A percentile compares a stretch with the other conserved stretches of the same genome.
Evolutionary conservation across 2,888 invertebrate genomes (phyloP).

Genomic region (Drosophila lacicola): DNA sequence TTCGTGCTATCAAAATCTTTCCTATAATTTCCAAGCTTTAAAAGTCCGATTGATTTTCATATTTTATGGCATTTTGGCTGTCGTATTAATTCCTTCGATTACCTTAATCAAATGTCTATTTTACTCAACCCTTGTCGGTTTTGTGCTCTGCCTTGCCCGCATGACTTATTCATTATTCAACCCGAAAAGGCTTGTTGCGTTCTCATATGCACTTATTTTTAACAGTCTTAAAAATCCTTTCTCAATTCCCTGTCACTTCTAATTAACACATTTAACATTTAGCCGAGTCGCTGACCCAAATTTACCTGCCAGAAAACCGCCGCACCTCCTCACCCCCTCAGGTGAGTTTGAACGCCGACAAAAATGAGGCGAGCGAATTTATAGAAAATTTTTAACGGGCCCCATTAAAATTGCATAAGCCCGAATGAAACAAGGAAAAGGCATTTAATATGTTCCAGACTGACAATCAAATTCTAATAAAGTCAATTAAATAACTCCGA

Average conservation of each 20-base stretch:
- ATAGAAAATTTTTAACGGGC: conserved; percentile 50
- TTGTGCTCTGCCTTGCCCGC: not conserved
- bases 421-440: conserved; percentile 64
- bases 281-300: conserved; percentile 39
- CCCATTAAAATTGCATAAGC: conserved; percentile 64
- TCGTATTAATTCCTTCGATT: too few species aligned
- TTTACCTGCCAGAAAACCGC: conserved; percentile 13
- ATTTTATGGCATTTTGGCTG: too few species aligned
- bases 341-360: too few species aligned
- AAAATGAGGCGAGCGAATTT: conserved; percentile 1
- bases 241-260: conserved; percentile 46
- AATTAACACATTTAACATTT: conserved; percentile 44
- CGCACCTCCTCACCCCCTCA: too few species aligned
- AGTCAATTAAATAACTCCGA: conserved; percentile 62
- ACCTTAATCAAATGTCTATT: too few species aligned
- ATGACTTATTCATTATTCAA: not conserved
- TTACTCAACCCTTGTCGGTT: too few species aligned
- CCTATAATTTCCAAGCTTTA: too few species aligned
- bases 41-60: too few species aligned
- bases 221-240: conserved; percentile 38
- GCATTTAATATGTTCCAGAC: conserved; percentile 57
- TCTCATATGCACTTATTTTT: conserved; percentile 1
- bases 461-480: conserved; percentile 65
- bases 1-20: too few species aligned
- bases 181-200: not conserved